A percentile compares a stretch with the other conserved stretches of the same genome.
Evolutionary conservation across 2,888 invertebrate genomes (phyloP).

Genomic region (Pimpla rufipes): DNA sequence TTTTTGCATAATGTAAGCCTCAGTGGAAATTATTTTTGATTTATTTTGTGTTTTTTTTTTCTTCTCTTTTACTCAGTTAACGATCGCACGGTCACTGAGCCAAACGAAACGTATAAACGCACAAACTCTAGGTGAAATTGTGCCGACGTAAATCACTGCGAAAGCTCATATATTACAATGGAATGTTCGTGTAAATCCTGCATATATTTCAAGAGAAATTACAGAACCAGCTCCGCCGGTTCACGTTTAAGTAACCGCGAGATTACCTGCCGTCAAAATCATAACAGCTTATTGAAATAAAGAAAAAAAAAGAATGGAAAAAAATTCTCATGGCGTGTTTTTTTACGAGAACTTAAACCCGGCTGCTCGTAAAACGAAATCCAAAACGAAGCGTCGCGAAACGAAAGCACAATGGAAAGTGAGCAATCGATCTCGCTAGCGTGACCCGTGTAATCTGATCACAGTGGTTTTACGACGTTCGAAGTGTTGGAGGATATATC

Average conservation of each 20-base stretch:
- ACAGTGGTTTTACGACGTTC: slow-evolving; percentile 51
- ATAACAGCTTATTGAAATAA: neutral
- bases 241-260: neutral
- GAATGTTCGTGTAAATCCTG: neutral
- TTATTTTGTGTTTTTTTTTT: neutral
- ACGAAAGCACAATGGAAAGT: slow-evolving; percentile 40
- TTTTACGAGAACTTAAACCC: neutral
- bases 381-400: neutral
- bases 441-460: slow-evolving; percentile 59
- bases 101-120: neutral
- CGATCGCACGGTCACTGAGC: neutral
- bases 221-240: too few relatives aligned
- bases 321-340: neutral
- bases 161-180: neutral
- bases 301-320: neutral
- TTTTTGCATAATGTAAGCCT: neutral
- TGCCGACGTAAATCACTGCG: neutral
- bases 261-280: neutral
- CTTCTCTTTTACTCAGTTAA: neutral
- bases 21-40: neutral
- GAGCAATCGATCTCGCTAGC: slow-evolving; percentile 54
- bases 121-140: neutral
- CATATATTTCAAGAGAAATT: neutral
- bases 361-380: slow-evolving; percentile 13
- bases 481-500: slow-evolving; percentile 23